Base-by-base conservation (phyloP, 2,113 vertebrate genomes). In the Euleptes europaea region DNA sequence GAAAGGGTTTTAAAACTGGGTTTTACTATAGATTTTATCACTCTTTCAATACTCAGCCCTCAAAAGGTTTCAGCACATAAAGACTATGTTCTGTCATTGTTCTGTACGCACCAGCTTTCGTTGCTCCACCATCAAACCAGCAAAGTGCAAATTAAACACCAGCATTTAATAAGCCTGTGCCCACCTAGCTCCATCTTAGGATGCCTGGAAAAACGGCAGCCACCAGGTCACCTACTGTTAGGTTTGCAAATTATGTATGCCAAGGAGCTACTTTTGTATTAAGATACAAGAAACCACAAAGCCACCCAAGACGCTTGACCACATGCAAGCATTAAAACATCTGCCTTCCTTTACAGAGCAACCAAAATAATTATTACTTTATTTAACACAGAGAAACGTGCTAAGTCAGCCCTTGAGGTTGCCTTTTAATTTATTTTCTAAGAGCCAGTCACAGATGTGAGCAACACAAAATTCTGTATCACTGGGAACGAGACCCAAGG, bases 381-480 rank as follows among this genome's bases (percentile, higher is more conserved):
- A 87, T 84, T 81, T 26, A 86, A 77, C 91, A 78, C 88, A 94
- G 87, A 72, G 69, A 84, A 83, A 28, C 84, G 84, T 84, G 88
- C 87, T 88, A 87, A 94, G 66, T 91, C 84, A 94, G 91, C 86
- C 90, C 73, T 72, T 92, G 92, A 92, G 92, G 88, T 84, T 92
- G 86, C 81, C 33, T 26, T 31, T 40, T 38, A 60, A 73, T 60
- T 17, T 38, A 42, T 77, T 85, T 86, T 47, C 5, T 49, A 38
- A 23, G 38, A 82, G 40, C 5, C 9, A 67, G 65, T 57, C 51
- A 35, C 66, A 85, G 75, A 78, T 77, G 75, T 33, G 66, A 85
- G 76, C 31, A 13, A 72, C 21, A 11, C 15, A 44, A 60, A 77
- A 71, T 33, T 54, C 67, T 72, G 66, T 15, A 5, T 28, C 47